A percentile compares a stretch with the other conserved stretches of the same genome.
These are phyloP conservation scores for Ichneumon xanthorius DNA, from an alignment of 2,888 invertebrate species.

Conservation along the genomic window DNA sequence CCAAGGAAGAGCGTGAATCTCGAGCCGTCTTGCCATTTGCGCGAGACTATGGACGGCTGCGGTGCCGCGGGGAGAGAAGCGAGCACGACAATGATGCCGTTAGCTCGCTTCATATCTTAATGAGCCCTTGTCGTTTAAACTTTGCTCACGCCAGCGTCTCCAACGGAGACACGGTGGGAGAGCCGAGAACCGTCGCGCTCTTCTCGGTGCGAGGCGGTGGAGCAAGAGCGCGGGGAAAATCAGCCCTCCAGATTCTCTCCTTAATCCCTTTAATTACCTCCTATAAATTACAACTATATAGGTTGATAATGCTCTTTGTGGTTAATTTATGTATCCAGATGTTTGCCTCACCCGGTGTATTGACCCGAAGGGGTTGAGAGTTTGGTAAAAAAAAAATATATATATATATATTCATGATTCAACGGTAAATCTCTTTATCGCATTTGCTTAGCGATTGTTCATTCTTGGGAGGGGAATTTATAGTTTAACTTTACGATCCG, in stretches of 20 bases:
- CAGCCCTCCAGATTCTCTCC: slow-evolving; percentile 78
- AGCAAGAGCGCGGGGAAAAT: slow-evolving; percentile 73
- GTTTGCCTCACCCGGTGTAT: slow-evolving; percentile 56
- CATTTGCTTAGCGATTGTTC: not conserved
- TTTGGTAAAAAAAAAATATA: slow-evolving; percentile 11
- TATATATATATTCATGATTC: not conserved
- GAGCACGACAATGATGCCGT: slow-evolving; percentile 68
- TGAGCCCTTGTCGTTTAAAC: slow-evolving; percentile 77
- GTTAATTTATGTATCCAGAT: slow-evolving; percentile 74
- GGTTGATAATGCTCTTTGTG: slow-evolving; percentile 78
- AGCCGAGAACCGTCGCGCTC: slow-evolving; percentile 40
- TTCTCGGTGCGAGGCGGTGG: slow-evolving; percentile 45
- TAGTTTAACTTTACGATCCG: not conserved
- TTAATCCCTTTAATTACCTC: slow-evolving; percentile 81
- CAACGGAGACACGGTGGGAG: slow-evolving; percentile 44
- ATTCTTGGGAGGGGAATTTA: not conserved
- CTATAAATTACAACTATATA: slow-evolving; percentile 80
- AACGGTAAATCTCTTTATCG: not conserved
- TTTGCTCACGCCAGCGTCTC: slow-evolving; percentile 71
- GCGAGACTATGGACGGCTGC: slow-evolving; percentile 37
- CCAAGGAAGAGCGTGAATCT: slow-evolving; percentile 54
- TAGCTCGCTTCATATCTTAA: slow-evolving; percentile 76
- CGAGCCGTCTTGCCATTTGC: slow-evolving; percentile 50
- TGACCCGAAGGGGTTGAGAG: slow-evolving; percentile 54
- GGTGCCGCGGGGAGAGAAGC: slow-evolving; percentile 9